phyloP scores from a whole-genome alignment of 2,888 invertebrate species.

The Limnephilus lunatus region DNA sequence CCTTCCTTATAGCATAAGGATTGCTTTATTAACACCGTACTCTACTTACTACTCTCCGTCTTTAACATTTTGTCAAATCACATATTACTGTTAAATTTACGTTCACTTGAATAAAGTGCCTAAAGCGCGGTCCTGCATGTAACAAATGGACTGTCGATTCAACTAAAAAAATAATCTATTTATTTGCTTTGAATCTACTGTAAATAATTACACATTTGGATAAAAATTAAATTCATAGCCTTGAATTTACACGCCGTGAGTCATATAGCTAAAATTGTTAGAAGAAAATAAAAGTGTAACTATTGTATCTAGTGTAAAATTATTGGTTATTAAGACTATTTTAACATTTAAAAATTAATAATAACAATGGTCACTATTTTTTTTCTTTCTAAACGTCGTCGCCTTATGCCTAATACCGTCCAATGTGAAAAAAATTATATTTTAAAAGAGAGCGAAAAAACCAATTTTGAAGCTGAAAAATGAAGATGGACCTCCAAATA shows the following conservation, averaged over 20 bases:
- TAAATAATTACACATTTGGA: constrained; percentile 17
- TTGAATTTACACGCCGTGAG: background rate
- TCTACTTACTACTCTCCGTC: background rate
- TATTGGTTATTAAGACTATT: background rate
- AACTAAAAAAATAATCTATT: constrained; percentile 8
- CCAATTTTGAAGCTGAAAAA: too few species aligned
- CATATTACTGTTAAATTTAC: constrained; percentile 43
- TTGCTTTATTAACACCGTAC: constrained; percentile 20
- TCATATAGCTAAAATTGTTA: background rate
- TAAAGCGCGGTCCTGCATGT: background rate
- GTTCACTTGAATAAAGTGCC: constrained; percentile 47
- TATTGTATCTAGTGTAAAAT: constrained; percentile 2
- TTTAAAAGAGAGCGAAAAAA: too few species aligned
- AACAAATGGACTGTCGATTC: constrained; percentile 24
- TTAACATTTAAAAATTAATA: background rate
- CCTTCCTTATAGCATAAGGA: constrained; percentile 16
- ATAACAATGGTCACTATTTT: background rate
- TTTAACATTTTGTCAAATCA: background rate
- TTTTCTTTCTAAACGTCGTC: background rate
- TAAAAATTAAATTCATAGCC: background rate
- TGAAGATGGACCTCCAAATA: too few species aligned
- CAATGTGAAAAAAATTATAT: too few species aligned
- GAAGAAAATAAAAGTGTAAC: background rate
- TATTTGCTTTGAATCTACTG: constrained; percentile 25
- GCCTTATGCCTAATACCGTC: too few species aligned